These are phyloP conservation scores for Todus mexicanus DNA, from an alignment of 2,797 vertebrate genomes.

Conservation along the genomic window DNA sequence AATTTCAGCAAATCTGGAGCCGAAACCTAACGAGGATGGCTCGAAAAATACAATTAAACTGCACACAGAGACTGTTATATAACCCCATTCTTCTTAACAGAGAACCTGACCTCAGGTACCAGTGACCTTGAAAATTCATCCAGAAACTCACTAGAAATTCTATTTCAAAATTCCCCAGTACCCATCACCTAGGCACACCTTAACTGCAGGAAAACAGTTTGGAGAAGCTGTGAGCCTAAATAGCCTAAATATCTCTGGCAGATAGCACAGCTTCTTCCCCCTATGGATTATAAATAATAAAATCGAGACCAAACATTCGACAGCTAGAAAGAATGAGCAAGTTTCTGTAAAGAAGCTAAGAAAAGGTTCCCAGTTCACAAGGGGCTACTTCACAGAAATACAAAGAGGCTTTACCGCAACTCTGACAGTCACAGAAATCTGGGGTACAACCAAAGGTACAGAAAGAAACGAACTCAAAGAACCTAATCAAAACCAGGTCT, in stretches of 20 bases:
- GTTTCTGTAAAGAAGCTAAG: neutral
- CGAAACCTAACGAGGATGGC: neutral
- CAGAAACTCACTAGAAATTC: neutral
- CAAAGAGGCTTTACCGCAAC: neutral
- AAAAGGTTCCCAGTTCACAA: neutral
- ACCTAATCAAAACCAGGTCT: neutral
- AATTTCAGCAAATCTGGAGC: neutral
- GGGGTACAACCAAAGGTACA: neutral
- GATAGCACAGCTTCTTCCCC: accelerated
- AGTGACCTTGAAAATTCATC: neutral
- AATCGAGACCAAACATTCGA: neutral
- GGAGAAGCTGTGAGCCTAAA: neutral
- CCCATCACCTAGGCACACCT: neutral
- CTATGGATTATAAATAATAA: neutral
- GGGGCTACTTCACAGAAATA: neutral
- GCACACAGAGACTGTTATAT: neutral
- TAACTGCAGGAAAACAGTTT: neutral
- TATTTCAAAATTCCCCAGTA: neutral
- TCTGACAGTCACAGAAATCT: neutral
- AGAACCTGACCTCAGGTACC: neutral
- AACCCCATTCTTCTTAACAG: neutral
- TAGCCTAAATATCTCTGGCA: neutral
- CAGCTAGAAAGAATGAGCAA: neutral
- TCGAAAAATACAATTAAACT: constrained; percentile 2
- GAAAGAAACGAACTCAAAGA: neutral